phyloP scores from a whole-genome alignment of 2,888 invertebrate genomes.

The Villa cingulata region DNA sequence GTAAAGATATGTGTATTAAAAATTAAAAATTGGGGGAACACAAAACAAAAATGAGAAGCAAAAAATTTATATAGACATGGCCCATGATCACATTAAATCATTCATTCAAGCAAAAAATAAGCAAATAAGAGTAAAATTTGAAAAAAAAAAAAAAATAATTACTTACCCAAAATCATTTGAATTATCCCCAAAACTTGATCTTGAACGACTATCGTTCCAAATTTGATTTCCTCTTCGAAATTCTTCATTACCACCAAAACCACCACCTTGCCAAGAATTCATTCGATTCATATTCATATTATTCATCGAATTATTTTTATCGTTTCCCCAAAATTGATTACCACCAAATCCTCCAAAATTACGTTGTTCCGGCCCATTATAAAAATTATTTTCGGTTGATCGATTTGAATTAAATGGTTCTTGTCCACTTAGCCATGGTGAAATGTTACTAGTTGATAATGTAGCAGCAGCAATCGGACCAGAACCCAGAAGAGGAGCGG shows the following conservation, averaged over 20 bases:
- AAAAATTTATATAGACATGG: no score
- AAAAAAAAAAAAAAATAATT: background rate
- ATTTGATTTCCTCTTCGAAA: background rate
- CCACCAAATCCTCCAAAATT: conserved; percentile 12
- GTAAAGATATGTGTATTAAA: no score
- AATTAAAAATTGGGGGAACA: no score
- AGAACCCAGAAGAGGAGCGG: no score
- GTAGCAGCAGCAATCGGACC: no score
- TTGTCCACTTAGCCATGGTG: conserved; percentile 3
- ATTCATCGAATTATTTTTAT: no score
- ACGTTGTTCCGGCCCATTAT: background rate
- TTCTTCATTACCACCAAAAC: background rate
- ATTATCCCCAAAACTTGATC: conserved; percentile 6
- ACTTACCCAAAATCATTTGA: background rate
- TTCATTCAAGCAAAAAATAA: no score
- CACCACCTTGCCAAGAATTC: conserved; percentile 4
- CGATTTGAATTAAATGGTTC: background rate
- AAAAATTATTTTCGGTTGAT: conserved; percentile 6
- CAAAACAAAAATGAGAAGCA: no score
- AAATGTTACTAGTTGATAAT: background rate
- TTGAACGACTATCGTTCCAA: conserved; percentile 4
- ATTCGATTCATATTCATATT: conserved; percentile 9
- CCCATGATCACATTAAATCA: no score
- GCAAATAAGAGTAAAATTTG: no score
- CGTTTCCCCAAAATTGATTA: no score